Conservation (phyloP, 2,113 vertebrate species). For the Galbula dea region DNA sequence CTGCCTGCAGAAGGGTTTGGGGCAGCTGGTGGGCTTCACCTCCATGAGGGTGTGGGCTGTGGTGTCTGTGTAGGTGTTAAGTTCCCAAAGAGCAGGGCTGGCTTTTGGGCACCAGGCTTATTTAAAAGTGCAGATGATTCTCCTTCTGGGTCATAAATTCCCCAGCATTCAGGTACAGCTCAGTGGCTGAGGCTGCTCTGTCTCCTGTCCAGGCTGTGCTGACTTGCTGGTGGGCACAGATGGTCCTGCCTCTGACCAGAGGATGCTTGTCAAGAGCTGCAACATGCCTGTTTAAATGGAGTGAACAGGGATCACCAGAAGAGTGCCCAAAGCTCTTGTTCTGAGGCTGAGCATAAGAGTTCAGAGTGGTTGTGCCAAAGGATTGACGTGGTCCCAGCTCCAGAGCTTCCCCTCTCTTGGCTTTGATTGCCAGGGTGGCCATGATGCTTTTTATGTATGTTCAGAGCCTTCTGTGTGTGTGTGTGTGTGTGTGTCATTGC, state of each 20-base stretch:
- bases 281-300: background rate
- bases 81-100: background rate
- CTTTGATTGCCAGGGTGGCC: background rate
- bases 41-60: background rate
- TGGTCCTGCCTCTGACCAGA: background rate
- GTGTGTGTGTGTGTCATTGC: background rate
- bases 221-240: background rate
- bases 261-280: background rate
- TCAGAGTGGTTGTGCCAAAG: background rate
- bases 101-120: background rate
- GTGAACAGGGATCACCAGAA: too few species aligned
- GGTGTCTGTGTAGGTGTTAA: background rate
- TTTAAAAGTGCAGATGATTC: background rate
- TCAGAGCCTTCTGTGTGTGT: background rate
- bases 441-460: fast-evolving
- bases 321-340: background rate
- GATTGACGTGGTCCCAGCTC: background rate
- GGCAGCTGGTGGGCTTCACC: background rate
- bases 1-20: background rate
- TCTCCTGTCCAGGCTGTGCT: background rate
- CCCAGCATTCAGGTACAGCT: too few species aligned
- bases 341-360: background rate
- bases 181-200: background rate
- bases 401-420: background rate
- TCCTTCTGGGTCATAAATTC: background rate